These are phyloP conservation scores for Taphrorychus bicolor DNA, from an alignment of 2,888 invertebrate species.

Conservation along the genomic window DNA sequence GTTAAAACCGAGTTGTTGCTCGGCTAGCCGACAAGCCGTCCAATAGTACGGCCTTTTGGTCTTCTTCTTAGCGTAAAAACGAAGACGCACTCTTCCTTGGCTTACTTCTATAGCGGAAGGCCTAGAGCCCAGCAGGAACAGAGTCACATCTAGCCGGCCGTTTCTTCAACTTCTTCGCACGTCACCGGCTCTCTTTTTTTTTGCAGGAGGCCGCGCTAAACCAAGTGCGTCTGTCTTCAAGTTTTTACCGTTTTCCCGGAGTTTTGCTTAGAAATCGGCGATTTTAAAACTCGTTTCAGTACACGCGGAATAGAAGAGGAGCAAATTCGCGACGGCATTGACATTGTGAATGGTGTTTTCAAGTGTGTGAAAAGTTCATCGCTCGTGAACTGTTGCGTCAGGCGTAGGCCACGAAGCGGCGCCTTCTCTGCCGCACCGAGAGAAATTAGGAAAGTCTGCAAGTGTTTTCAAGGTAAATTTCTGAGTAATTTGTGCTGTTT, in stretches of 20 bases:
- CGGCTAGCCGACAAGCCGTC: constrained; percentile 29
- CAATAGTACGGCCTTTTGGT: constrained; percentile 36
- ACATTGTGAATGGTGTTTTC: constrained; percentile 37
- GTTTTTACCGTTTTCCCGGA: constrained; percentile 14
- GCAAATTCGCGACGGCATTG: constrained; percentile 23
- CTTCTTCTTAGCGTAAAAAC: constrained; percentile 39
- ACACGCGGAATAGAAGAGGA: constrained; percentile 8
- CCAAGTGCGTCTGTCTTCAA: constrained; percentile 5
- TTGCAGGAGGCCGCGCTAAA: constrained; percentile 3
- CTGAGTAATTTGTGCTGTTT: not conserved
- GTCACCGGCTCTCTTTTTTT: constrained; percentile 12
- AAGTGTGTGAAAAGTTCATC: constrained; percentile 37
- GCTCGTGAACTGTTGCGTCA: constrained; percentile 26
- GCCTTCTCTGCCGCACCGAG: too few relatives aligned
- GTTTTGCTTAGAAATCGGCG: constrained; percentile 9
- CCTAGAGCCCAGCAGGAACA: constrained; percentile 25
- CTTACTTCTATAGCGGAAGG: constrained; percentile 38
- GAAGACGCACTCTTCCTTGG: constrained; percentile 21
- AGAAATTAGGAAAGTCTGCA: constrained; percentile 14
- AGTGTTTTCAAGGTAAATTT: constrained; percentile 15
- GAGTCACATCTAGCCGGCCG: constrained; percentile 17
- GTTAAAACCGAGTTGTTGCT: constrained; percentile 35
- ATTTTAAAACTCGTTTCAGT: constrained; percentile 8
- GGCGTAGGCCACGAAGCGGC: constrained; percentile 10
- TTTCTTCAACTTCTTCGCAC: constrained; percentile 1